phyloP scores from a whole-genome alignment of 2,888 invertebrate species.

The Caenorhabditis afra region DNA sequence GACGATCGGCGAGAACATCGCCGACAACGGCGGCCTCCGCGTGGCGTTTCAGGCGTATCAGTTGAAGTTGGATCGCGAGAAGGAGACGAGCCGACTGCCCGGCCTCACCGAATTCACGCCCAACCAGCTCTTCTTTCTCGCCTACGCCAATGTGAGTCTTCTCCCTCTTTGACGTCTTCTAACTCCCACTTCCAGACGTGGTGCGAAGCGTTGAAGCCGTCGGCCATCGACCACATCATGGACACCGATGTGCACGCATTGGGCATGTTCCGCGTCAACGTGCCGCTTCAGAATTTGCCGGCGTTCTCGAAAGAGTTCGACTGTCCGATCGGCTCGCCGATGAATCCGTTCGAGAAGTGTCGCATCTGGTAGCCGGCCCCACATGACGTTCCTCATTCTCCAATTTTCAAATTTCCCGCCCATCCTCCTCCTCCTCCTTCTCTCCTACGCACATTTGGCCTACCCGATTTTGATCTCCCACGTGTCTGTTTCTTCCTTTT shows the following conservation, averaged over 20 bases:
- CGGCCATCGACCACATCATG: conserved; percentile 72
- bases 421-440: not conserved
- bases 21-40: conserved; percentile 76
- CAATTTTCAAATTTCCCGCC: no score
- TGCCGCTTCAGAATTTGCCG: conserved; percentile 65
- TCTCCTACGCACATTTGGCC: conserved; percentile 3
- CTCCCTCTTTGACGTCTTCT: not conserved
- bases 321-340: conserved; percentile 77
- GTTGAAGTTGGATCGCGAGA: conserved; percentile 59
- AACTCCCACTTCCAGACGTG: conserved; percentile 68
- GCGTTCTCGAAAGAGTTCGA: conserved; percentile 79
- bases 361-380: conserved; percentile 72
- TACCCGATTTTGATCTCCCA: not conserved
- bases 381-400: not conserved
- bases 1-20: conserved; percentile 78
- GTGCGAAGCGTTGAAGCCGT: conserved; percentile 74
- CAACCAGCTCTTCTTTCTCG: conserved; percentile 82
- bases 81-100: conserved; percentile 75
- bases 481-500: not conserved
- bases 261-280: conserved; percentile 68
- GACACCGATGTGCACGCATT: conserved; percentile 74
- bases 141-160: conserved; percentile 81
- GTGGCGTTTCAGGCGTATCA: conserved; percentile 73
- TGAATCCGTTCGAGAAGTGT: conserved; percentile 80
- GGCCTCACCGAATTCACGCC: conserved; percentile 81